Conservation (phyloP, 2,888 invertebrate species). For the Diploptera punctata region DNA sequence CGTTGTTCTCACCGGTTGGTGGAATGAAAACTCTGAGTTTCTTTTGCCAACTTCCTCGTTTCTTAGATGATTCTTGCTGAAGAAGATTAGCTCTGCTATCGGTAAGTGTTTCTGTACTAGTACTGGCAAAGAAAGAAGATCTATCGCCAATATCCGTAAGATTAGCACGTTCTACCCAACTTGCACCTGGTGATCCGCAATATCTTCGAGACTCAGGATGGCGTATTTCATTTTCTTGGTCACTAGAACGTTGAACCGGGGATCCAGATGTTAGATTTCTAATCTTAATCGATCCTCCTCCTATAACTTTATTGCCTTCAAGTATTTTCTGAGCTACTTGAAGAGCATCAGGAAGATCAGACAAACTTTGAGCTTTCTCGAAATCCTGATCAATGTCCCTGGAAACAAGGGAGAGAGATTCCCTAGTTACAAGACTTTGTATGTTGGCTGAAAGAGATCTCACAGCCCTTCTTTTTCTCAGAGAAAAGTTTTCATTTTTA, state of each 20-base stretch:
- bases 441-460: conserved; percentile 86
- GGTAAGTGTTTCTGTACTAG: conserved; percentile 52
- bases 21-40: conserved; percentile 48
- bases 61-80: conserved; percentile 34
- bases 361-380: conserved; percentile 68
- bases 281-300: conserved; percentile 35
- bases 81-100: conserved; percentile 50
- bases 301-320: conserved; percentile 51
- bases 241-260: neutral
- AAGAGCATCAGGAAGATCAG: conserved; percentile 61
- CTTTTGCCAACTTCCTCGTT: conserved; percentile 44
- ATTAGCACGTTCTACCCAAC: conserved; percentile 31
- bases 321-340: conserved; percentile 56
- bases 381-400: conserved; percentile 62
- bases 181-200: conserved; percentile 6
- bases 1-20: conserved; percentile 47
- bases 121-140: conserved; percentile 40
- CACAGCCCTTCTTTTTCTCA: conserved; percentile 80
- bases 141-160: conserved; percentile 23
- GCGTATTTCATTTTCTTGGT: neutral
- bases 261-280: neutral
- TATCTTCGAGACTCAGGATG: neutral
- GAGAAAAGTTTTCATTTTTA: conserved; percentile 48
- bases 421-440: conserved; percentile 71
- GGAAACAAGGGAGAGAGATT: conserved; percentile 44